phyloP scores from a whole-genome alignment of 2,888 invertebrate species.

The Rhimphoctona megacephalus region DNA sequence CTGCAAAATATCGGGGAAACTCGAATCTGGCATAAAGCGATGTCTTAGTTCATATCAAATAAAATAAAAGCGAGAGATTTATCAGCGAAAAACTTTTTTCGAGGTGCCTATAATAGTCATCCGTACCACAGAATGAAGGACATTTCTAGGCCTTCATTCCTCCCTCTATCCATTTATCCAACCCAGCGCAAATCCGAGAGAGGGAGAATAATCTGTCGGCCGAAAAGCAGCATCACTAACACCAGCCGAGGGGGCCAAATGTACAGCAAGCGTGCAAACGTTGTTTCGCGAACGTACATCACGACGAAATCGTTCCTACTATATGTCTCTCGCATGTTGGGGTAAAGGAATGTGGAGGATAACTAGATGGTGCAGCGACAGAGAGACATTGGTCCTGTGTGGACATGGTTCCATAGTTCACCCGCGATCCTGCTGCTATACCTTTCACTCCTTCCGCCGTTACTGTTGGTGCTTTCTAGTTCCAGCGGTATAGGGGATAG shows the following conservation, averaged over 20 bases:
- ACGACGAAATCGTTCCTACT: slow-evolving; percentile 44
- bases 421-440: slow-evolving; percentile 33
- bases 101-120: not conserved
- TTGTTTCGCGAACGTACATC: slow-evolving; percentile 63
- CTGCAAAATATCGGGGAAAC: not conserved
- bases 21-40: not conserved
- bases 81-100: slow-evolving; percentile 14
- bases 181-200: slow-evolving; percentile 19
- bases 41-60: not conserved
- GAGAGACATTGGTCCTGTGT: slow-evolving; percentile 67
- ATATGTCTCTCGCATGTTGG: not conserved
- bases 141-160: not conserved
- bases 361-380: slow-evolving; percentile 49
- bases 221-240: slow-evolving; percentile 58
- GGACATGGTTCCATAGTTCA: slow-evolving; percentile 71
- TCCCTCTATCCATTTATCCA: slow-evolving; percentile 47
- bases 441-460: slow-evolving; percentile 47
- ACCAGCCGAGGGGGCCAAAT: slow-evolving; percentile 63
- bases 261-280: slow-evolving; percentile 57
- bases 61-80: not conserved
- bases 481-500: slow-evolving; percentile 37
- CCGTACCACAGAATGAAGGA: not conserved
- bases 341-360: slow-evolving; percentile 56
- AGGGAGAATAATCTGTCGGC: slow-evolving; percentile 68
- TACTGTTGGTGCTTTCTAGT: slow-evolving; percentile 47